Evolutionary conservation across 2,113 vertebrate genomes (phyloP).

Genomic region (Hipposideros armiger): DNA sequence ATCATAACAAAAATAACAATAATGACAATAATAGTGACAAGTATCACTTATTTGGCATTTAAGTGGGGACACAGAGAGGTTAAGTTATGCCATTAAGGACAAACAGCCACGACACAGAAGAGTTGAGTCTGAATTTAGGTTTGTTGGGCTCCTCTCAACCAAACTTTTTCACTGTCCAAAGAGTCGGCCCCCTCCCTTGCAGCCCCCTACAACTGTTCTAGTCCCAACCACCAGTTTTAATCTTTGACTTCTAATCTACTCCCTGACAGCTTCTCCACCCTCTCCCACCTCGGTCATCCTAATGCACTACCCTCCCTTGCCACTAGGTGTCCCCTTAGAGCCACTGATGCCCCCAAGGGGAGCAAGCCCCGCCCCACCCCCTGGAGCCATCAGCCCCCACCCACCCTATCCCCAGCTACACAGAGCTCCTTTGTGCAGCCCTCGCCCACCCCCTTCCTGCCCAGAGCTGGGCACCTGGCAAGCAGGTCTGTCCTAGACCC

Average conservation of each 20-base stretch:
- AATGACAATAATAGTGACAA: not conserved
- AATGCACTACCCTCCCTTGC: conserved; percentile 75
- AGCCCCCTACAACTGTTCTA: conserved; percentile 27
- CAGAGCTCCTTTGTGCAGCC: conserved; percentile 82
- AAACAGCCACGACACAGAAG: conserved; percentile 47
- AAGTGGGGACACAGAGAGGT: conserved; percentile 58
- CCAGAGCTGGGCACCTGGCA: conserved; percentile 81
- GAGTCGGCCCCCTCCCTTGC: not conserved
- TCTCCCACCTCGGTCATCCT: conserved; percentile 33
- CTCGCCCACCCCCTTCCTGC: conserved; percentile 80
- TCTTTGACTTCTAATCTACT: conserved; percentile 55
- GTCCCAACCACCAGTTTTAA: conserved; percentile 11
- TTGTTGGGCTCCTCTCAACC: conserved; percentile 33
- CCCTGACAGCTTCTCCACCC: not conserved
- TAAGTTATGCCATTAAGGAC: conserved; percentile 46
- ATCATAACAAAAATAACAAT: not conserved
- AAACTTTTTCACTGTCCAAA: conserved; percentile 36
- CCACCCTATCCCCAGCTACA: conserved; percentile 69
- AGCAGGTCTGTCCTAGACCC: conserved; percentile 76
- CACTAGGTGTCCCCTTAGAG: conserved; percentile 88
- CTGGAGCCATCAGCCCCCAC: conserved; percentile 35
- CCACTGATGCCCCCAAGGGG: conserved; percentile 82
- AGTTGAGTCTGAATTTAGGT: conserved; percentile 30
- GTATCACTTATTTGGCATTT: conserved; percentile 41
- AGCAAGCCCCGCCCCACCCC: conserved; percentile 60